These are phyloP conservation scores for Corythornis vintsioides DNA, from an alignment of 2,113 vertebrate genomes.

Conservation along the genomic window DNA sequence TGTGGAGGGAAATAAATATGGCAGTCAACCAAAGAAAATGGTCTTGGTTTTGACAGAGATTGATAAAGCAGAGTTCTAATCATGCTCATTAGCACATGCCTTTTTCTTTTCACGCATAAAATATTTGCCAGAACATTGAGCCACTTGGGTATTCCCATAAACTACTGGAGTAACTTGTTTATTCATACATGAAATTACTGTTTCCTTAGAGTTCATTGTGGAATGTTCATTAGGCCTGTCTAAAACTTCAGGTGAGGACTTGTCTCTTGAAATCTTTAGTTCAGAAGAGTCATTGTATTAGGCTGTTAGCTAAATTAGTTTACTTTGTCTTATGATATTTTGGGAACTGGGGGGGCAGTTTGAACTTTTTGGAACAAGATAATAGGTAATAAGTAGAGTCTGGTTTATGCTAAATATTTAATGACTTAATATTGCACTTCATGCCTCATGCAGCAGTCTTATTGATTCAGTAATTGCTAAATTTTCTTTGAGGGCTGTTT, in stretches of 20 bases:
- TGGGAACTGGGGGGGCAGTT: neutral
- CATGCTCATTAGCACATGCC: neutral
- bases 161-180: neutral
- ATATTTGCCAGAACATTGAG: neutral
- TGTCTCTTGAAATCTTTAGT: slow-evolving; percentile 11
- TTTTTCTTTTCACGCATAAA: slow-evolving; percentile 14
- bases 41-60: slow-evolving; percentile 26
- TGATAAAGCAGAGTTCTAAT: slow-evolving; percentile 41
- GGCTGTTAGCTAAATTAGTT: neutral
- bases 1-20: slow-evolving; percentile 27
- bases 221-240: neutral
- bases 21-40: slow-evolving; percentile 37
- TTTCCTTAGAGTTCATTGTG: slow-evolving; percentile 36
- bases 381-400: neutral
- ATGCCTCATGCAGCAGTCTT: neutral
- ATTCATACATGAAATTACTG: neutral
- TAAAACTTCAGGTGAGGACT: slow-evolving; percentile 12
- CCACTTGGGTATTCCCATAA: neutral
- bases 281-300: slow-evolving; percentile 35
- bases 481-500: neutral
- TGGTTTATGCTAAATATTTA: neutral
- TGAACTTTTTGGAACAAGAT: neutral
- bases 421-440: neutral
- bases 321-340: slow-evolving; percentile 4
- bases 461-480: neutral